Conservation (phyloP, 2,113 vertebrate species). For the Tiliqua scincoides region DNA sequence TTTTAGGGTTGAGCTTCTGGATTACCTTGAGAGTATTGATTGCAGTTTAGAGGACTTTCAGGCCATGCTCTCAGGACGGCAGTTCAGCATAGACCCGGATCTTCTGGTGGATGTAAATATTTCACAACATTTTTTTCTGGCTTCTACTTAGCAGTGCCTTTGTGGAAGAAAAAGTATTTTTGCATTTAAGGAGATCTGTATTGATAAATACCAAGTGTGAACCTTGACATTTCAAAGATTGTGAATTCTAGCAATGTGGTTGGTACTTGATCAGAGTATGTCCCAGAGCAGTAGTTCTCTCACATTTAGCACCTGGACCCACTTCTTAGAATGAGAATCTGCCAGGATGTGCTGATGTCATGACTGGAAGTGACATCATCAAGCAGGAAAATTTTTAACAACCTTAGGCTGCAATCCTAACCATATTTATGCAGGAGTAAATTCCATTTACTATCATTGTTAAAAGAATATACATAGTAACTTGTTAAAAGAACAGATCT, state of each 20-base stretch:
- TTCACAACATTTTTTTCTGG: conserved; percentile 27
- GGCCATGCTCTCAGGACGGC: conserved; percentile 92
- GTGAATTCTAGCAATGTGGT: neutral
- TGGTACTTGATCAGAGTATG: neutral
- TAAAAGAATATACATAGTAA: too few relatives aligned
- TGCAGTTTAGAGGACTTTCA: conserved; percentile 98
- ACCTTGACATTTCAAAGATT: neutral
- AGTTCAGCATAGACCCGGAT: conserved; percentile 90
- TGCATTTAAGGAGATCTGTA: neutral
- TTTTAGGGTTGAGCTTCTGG: conserved; percentile 93
- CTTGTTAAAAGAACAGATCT: too few relatives aligned
- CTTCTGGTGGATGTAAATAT: conserved; percentile 86
- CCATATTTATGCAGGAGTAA: too few relatives aligned
- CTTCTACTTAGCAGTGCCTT: conserved; percentile 12
- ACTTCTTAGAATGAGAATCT: too few relatives aligned
- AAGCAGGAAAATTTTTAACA: too few relatives aligned
- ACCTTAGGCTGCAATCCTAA: too few relatives aligned
- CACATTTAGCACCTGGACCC: too few relatives aligned
- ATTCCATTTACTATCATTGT: too few relatives aligned
- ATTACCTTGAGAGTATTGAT: conserved; percentile 98
- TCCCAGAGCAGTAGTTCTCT: too few relatives aligned
- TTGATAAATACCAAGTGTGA: neutral
- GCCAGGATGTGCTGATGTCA: too few relatives aligned
- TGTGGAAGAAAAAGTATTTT: neutral
- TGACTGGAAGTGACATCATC: too few relatives aligned